Percentiles rank a stretch among this genome's conserved stretches.
Evolutionary conservation across 64 coral and sea anemone genomes (phyloP).

Genomic region (Dendronephthya gigantea): DNA sequence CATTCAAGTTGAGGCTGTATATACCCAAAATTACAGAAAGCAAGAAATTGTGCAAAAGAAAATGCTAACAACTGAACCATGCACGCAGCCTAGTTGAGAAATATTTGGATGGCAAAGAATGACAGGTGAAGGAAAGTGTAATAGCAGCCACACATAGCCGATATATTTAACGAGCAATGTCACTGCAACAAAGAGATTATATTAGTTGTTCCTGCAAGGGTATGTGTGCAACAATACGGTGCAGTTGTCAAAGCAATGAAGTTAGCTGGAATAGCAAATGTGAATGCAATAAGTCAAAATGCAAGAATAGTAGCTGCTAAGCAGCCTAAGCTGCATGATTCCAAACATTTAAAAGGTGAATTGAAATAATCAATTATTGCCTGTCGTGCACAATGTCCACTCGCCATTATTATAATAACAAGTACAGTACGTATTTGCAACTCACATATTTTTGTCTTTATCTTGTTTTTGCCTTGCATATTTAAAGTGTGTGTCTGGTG

Average conservation of each 20-base stretch:
- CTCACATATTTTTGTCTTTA: not conserved
- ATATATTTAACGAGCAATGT: not conserved
- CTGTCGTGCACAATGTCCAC: not conserved
- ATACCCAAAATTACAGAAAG: not conserved
- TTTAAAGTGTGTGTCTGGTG: slow-evolving; percentile 30
- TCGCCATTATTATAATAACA: not conserved
- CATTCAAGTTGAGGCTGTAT: slow-evolving; percentile 3
- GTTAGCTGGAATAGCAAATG: not conserved
- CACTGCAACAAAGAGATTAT: not conserved
- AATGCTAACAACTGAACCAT: slow-evolving; percentile 9
- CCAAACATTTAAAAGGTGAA: not conserved
- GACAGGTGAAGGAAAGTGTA: not conserved
- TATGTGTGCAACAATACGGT: slow-evolving; percentile 23
- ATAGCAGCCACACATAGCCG: not conserved
- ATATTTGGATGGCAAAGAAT: not conserved
- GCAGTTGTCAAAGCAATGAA: slow-evolving; percentile 19
- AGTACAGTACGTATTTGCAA: not conserved
- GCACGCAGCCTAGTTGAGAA: slow-evolving; percentile 8
- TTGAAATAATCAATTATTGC: not conserved
- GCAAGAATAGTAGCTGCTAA: not conserved
- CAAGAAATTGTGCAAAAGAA: not conserved
- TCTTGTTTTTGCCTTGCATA: not conserved
- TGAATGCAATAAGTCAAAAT: slow-evolving; percentile 18
- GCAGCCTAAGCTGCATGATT: no score
- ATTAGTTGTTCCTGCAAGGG: slow-evolving; percentile 21